phyloP scores from a whole-genome alignment of 2,797 vertebrate genomes.

The Vespertilio murinus region DNA sequence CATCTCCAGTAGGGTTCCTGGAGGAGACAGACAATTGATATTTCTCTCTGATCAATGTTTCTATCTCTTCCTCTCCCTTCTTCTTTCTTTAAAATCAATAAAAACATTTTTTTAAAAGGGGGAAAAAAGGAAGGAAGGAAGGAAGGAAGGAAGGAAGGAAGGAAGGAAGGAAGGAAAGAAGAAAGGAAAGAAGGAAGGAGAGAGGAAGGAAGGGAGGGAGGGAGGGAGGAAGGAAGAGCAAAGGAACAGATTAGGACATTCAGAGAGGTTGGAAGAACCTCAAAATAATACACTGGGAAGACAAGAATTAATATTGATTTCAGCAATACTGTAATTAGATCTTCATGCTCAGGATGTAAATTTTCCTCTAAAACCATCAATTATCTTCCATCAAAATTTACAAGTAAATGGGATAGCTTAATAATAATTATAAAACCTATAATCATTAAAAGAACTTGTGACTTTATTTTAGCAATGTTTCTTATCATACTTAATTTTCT shows the following conservation, averaged over 20 bases:
- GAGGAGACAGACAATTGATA: too few relatives aligned
- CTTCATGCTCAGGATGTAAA: not conserved
- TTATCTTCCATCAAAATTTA: not conserved
- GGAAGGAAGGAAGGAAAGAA: too few relatives aligned
- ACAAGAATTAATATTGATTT: not conserved
- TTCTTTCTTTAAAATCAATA: too few relatives aligned
- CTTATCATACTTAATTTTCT: not conserved
- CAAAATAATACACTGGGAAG: not conserved
- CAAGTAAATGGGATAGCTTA: not conserved
- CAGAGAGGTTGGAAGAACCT: not conserved
- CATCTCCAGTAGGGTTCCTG: too few relatives aligned
- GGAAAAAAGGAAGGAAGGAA: too few relatives aligned
- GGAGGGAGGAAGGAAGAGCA: too few relatives aligned
- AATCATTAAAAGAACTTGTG: not conserved
- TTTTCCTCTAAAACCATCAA: not conserved
- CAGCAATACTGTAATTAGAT: not conserved
- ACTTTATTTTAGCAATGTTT: not conserved
- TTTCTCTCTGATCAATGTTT: too few relatives aligned
- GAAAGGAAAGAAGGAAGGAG: too few relatives aligned
- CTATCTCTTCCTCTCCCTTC: too few relatives aligned
- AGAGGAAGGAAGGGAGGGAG: accelerated
- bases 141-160: too few relatives aligned
- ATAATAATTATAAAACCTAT: not conserved
- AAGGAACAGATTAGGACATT: not conserved
- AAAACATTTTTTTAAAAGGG: too few relatives aligned